These are phyloP conservation scores for Netta rufina DNA, from an alignment of 2,797 vertebrate species.

Conservation along the genomic window DNA sequence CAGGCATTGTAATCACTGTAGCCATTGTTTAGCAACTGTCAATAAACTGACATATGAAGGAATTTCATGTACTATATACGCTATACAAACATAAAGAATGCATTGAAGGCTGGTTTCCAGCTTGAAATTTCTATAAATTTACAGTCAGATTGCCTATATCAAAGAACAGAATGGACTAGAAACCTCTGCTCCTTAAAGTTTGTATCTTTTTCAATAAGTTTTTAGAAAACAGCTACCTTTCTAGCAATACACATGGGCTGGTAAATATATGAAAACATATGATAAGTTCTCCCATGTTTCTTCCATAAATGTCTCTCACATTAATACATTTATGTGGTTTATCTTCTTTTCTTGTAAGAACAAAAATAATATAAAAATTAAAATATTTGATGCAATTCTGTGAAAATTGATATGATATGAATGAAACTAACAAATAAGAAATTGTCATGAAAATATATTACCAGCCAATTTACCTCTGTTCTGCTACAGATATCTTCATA, in stretches of 20 bases:
- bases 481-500: background rate
- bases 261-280: background rate
- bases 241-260: background rate
- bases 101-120: background rate
- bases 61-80: background rate
- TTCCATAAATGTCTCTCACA: background rate
- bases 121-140: background rate
- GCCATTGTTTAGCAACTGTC: background rate
- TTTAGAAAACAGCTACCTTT: background rate
- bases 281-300: background rate
- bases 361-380: background rate
- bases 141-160: background rate
- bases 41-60: background rate
- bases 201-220: background rate
- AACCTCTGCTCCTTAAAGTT: background rate
- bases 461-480: background rate
- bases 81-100: background rate
- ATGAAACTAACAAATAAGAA: background rate
- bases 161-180: background rate
- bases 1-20: background rate
- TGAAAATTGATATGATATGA: background rate
- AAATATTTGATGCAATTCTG: background rate
- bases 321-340: background rate
- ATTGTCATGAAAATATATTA: background rate
- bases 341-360: background rate